Evolutionary conservation across 2,797 vertebrate species (phyloP), one percentile per base, ranked within the genome.

Genomic region (Lacerta viridis): DNA sequence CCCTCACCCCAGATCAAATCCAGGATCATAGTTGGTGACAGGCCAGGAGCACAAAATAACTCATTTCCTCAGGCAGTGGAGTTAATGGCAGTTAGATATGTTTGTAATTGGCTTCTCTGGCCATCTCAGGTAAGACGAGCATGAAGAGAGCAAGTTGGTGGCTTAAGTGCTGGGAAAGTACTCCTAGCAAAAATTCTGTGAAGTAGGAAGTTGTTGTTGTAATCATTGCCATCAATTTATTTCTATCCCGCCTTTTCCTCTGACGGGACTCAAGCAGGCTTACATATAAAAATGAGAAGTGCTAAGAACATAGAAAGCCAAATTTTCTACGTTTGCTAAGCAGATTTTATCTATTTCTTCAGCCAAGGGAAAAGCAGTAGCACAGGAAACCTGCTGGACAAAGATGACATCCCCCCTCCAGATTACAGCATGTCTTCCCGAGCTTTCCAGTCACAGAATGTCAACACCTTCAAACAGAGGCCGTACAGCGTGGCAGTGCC

Each of bases 311-410:
- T 15, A 55, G 50, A 55, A 55, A 55, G 50, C 50, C 50, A 55
- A 55, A 15, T 55, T 55, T 55, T 4, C 13, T 4, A 55, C 1
- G 50, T 55, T 55, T 55, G 77, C 81, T 92, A 87, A 91, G 33
- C 59, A 55, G 7, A 41, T 0, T 27, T 0, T 25, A 15, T 90
- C 78, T 86, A 13, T 84, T 81, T 11, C 82, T 95, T 55, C 95
- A 99, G 99, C 94, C 98, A 98, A 25, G 98, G 98, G 75, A 98
- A 98, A 94, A 99, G 99, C 97, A 98, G 98, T 97, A 99, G 99
- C 97, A 99, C 99, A 0, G 99, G 99, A 0, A 99, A 99, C 95
- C 97, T 99, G 6, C 97, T 99, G 84, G 99, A 99, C 96, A 97
- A 99, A 90, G 99, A 99, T 0, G 98, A 98, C 92, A 88, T 98